A percentile compares a stretch with the other conserved stretches of the same genome.
Conservation (phyloP, 2,797 vertebrate species). For the Acipenser ruthenus region DNA sequence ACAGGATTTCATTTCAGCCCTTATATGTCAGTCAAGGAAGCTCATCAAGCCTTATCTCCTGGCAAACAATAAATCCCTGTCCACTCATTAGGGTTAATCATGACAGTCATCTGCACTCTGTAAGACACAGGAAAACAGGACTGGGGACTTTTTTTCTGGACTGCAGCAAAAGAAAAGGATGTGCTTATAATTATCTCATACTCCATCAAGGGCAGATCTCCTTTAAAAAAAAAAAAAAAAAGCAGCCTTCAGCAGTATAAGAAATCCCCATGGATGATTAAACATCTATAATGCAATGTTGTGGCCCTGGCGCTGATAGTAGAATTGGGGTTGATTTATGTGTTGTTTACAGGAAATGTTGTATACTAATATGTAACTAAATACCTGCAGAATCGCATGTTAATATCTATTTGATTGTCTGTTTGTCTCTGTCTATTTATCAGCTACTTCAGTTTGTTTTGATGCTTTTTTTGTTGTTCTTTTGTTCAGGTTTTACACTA, state of each 20-base stretch:
- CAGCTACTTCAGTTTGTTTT: no score
- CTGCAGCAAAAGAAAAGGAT: constrained; percentile 39
- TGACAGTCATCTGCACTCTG: constrained; percentile 61
- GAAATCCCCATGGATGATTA: constrained; percentile 17
- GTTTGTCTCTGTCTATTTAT: no score
- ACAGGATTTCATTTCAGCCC: constrained; percentile 25
- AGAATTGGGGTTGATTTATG: neutral
- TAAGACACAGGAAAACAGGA: constrained; percentile 45
- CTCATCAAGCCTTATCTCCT: constrained; percentile 54
- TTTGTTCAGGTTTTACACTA: no score
- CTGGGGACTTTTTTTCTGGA: constrained; percentile 21
- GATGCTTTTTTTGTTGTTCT: no score
- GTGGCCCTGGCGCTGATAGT: neutral
- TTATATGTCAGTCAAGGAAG: constrained; percentile 42
- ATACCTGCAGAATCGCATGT: no score
- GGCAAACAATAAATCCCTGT: constrained; percentile 63
- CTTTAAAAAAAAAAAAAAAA: constrained; percentile 11
- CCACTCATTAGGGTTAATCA: constrained; percentile 63
- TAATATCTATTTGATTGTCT: no score
- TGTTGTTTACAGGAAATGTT: no score
- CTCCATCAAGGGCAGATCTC: constrained; percentile 28
- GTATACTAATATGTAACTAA: no score
- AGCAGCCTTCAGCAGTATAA: constrained; percentile 1
- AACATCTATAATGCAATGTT: constrained; percentile 6
- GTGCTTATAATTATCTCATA: constrained; percentile 38